phyloP scores from a whole-genome alignment of 2,113 vertebrate genomes.

The Hydrochoerus hydrochaeris region DNA sequence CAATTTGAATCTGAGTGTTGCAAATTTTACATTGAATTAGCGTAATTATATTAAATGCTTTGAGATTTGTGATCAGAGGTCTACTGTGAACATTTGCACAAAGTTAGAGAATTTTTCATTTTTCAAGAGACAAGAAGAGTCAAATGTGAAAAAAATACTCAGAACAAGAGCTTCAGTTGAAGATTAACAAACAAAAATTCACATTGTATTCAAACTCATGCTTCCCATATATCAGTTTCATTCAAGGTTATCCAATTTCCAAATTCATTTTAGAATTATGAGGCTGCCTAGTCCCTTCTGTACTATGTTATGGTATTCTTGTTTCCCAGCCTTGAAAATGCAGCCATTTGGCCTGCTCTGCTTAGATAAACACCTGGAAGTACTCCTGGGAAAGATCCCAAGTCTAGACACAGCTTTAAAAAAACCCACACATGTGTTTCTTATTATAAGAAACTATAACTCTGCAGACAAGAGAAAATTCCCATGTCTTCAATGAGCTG shows the following conservation, averaged over 20 bases:
- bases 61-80: not conserved
- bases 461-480: conserved; percentile 77
- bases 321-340: conserved; percentile 76
- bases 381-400: conserved; percentile 86
- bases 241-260: conserved; percentile 42
- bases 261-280: conserved; percentile 73
- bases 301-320: conserved; percentile 59
- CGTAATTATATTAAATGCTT: not conserved
- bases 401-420: conserved; percentile 84
- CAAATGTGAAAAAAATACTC: not conserved
- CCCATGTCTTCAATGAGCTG: conserved; percentile 80
- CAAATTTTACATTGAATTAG: not conserved
- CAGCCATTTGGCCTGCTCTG: conserved; percentile 78
- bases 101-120: not conserved
- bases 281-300: conserved; percentile 66
- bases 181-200: conserved; percentile 61
- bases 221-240: conserved; percentile 19
- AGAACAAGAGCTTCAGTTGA: not conserved
- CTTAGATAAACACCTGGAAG: conserved; percentile 87
- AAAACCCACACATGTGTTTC: conserved; percentile 82
- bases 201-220: conserved; percentile 25
- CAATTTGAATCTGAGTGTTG: not conserved
- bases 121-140: conserved; percentile 27
- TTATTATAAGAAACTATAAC: conserved; percentile 81
- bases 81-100: not conserved